phyloP scores from a whole-genome alignment of 92 coral and sea anemone genomes.

The Parazoanthus darwini region DNA sequence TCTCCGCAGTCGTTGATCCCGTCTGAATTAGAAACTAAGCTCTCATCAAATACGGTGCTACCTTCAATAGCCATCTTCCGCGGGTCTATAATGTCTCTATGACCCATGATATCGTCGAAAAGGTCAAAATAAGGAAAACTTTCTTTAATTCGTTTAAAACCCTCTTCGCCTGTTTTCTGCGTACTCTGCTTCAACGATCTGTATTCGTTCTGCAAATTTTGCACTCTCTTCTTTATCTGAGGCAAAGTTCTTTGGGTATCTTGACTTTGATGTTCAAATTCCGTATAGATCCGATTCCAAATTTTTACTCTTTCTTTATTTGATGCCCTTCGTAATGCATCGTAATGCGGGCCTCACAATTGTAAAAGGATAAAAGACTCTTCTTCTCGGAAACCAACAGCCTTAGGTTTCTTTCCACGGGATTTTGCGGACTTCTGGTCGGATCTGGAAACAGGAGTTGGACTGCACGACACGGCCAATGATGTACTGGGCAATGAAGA shows the following conservation, averaged over 20 bases:
- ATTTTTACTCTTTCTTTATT: background rate
- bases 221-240: background rate
- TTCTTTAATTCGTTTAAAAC: slow-evolving; percentile 11
- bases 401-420: no score
- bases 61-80: slow-evolving; percentile 54
- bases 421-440: no score
- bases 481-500: no score
- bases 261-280: background rate
- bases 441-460: no score
- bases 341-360: no score
- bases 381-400: no score
- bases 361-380: no score
- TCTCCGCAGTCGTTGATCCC: background rate
- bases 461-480: no score
- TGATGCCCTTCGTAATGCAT: background rate
- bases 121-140: no score
- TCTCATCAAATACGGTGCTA: slow-evolving; percentile 14
- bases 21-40: background rate
- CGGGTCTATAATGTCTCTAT: slow-evolving; percentile 53
- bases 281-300: no score
- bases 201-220: background rate
- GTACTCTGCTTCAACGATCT: background rate
- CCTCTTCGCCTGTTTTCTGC: slow-evolving; percentile 37
- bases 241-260: background rate
- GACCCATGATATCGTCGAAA: slow-evolving; percentile 19